phyloP scores from a whole-genome alignment of 2,888 invertebrate genomes.

The Microctonus hyperodae region DNA sequence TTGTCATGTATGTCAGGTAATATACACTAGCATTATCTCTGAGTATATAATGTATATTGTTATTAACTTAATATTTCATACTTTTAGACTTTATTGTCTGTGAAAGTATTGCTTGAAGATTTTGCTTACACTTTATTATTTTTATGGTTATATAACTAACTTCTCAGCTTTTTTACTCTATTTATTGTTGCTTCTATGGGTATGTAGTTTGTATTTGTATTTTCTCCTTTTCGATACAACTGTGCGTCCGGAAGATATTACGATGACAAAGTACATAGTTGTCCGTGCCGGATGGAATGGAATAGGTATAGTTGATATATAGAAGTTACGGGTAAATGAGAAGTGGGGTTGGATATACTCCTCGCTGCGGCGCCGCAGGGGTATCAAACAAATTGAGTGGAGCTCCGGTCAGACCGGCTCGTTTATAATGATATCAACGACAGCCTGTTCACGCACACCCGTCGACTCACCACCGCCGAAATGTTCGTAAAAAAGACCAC shows the following conservation, averaged over 20 bases:
- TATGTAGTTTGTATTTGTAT: not conserved
- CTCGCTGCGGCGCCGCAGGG: conserved; percentile 37
- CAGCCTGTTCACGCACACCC: conserved; percentile 35
- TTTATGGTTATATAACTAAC: not conserved
- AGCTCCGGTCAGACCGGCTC: conserved; percentile 49
- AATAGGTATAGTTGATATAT: conserved; percentile 23
- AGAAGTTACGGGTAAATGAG: not conserved
- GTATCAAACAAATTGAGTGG: conserved; percentile 54
- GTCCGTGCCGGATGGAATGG: conserved; percentile 42
- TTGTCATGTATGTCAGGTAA: too few relatives aligned
- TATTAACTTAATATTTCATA: not conserved
- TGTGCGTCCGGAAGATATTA: conserved; percentile 40
- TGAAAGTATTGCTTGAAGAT: not conserved
- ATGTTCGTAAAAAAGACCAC: not conserved
- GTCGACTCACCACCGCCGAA: not conserved
- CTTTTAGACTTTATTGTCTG: not conserved
- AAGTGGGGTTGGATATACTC: conserved; percentile 3
- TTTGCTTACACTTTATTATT: not conserved
- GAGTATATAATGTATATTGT: too few relatives aligned
- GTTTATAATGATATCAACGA: conserved; percentile 51
- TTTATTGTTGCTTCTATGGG: not conserved
- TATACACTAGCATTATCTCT: too few relatives aligned
- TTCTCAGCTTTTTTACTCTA: not conserved
- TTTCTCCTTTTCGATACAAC: conserved; percentile 5
- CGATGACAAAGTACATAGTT: conserved; percentile 47